Evolutionary conservation across 2,797 vertebrate species (phyloP).

Genomic region (Nasua narica): DNA sequence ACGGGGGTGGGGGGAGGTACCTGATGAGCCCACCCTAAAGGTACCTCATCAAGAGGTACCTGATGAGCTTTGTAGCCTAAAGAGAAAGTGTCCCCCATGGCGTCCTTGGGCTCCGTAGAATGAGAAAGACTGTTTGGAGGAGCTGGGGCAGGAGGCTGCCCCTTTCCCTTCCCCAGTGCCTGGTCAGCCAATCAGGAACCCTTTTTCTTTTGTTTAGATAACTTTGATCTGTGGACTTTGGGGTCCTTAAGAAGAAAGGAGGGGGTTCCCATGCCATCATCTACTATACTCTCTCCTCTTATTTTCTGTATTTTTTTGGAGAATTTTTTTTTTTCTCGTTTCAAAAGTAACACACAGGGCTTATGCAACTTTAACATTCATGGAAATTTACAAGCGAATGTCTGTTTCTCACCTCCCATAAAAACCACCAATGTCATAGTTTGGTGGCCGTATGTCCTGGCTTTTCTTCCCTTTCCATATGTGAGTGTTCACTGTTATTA

Average conservation of each 20-base stretch:
- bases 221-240: neutral
- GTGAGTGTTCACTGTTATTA: neutral
- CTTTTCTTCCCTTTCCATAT: neutral
- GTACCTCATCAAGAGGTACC: neutral
- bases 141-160: neutral
- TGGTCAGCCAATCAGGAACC: neutral
- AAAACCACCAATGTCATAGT: neutral
- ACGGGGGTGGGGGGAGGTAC: neutral
- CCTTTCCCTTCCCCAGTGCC: neutral
- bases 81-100: neutral
- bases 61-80: neutral
- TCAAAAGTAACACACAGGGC: neutral
- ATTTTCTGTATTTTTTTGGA: neutral
- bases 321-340: fast-evolving
- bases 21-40: neutral
- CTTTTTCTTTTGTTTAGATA: neutral
- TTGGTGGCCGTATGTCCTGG: neutral
- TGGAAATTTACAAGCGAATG: neutral
- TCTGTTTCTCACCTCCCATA: neutral
- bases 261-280: neutral
- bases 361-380: neutral
- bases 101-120: neutral
- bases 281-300: neutral
- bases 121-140: neutral
- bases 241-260: neutral